Base-by-base conservation (phyloP, 1,140 invertebrate genomes). In the Macrotrachela quadricornifera region DNA sequence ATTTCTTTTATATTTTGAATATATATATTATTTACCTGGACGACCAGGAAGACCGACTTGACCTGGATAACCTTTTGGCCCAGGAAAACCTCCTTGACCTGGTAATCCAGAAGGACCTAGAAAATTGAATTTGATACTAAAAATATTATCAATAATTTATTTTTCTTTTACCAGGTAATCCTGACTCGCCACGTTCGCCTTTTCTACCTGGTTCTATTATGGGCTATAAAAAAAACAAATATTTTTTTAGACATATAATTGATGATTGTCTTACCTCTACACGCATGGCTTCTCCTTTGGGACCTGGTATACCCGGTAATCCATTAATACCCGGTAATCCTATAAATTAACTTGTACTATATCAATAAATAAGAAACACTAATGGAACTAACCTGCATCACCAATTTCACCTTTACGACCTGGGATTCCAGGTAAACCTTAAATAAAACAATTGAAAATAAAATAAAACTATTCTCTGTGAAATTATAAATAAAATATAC, bases 321-420 rank as follows among this genome's bases (percentile, higher is more conserved):
- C 40, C 40, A 4, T 2, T 2, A 1, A 4, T 13, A 10, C 40
- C 40, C 2, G 40, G 4, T 15, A 15, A 15, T 6, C 40, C 40
- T 55, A 42, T 65, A 66, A 40, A 4, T 4, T 30, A 4, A 36
- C 15, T 4, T 36, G 10, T 2, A 46, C 8, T 30, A 8, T 30
- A 30, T 30, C 21, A 8, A 30, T 30, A 4, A 30, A 30, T 8
- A 30, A 8, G 8, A 30, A 30, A 30, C 21, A 8, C 2, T 2
- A 30, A 4, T 8, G 8, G 8, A 56, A 54, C 3, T 64, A 53
- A 46, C 66, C 58, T 51, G 54, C 49, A 12, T 61, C 56, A 47
- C 62, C 62, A 45, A 58, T 56, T 0, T 54, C 46, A 49, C 62
- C 62, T 61, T 38, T 14, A 50, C 18, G 37, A 11, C 55, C 50